phyloP scores from a whole-genome alignment of 2,888 invertebrate genomes.

The Leptopilina myrica region DNA sequence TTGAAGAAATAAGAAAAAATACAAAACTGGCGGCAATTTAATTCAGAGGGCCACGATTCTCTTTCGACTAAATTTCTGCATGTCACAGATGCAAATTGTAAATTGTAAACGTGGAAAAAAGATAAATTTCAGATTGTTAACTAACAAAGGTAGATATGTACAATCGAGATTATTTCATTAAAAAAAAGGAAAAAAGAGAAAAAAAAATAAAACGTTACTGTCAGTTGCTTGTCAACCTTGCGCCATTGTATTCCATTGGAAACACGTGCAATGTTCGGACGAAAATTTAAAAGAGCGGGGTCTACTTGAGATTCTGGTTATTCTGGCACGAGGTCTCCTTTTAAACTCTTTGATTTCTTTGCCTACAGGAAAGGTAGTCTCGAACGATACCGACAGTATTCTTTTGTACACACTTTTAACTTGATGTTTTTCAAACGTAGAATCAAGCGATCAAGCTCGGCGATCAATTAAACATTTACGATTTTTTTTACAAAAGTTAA shows the following conservation, averaged over 20 bases:
- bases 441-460: slow-evolving; percentile 45
- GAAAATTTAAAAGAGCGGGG: slow-evolving; percentile 39
- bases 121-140: neutral
- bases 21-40: neutral
- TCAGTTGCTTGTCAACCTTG: slow-evolving; percentile 4
- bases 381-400: slow-evolving; percentile 48
- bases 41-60: neutral
- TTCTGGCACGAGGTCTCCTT: slow-evolving; percentile 36
- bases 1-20: neutral
- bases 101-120: neutral
- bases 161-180: neutral
- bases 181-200: slow-evolving; percentile 1
- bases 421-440: slow-evolving; percentile 55
- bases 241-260: slow-evolving; percentile 14
- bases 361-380: slow-evolving; percentile 44
- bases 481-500: neutral
- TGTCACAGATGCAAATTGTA: neutral
- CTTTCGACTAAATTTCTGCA: neutral
- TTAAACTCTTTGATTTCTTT: slow-evolving; percentile 26
- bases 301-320: neutral
- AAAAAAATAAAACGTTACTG: neutral
- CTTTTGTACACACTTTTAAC: slow-evolving; percentile 48
- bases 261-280: neutral
- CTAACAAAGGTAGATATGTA: neutral
- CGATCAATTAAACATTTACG: slow-evolving; percentile 27